Evolutionary conservation across 1,140 invertebrate genomes (phyloP), one percentile per base, ranked within the genome.

Genomic region (Pseudomyrmex gracilis): DNA sequence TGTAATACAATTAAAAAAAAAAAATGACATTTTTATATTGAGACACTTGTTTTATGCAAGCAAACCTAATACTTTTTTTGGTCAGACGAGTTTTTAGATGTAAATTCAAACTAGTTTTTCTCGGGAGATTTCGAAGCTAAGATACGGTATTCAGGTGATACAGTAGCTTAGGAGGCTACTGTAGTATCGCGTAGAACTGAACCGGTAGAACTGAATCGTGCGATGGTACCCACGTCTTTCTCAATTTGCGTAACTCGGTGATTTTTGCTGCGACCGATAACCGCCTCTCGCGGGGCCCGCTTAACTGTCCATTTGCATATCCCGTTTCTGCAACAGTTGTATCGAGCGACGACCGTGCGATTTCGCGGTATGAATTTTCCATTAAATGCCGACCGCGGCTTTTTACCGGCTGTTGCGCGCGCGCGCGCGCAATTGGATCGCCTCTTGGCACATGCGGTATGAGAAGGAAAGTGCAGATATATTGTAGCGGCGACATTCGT

Each of bases 231-330:
- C n/a, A 45, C n/a, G 49, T 67, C 17, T 20, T 58, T 80, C 47
- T 80, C 58, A 73, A 71, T 85, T 87, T 87, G 63, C 86, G 76
- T 87, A 88, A 88, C 53, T n/a, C 51, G 49, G 24, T 57, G 24
- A 61, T 80, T 84, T 67, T 87, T 87, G 20, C 63, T 13, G 20
- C 61, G 53, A 7, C 22, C 66, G 49, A 82, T 87, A 82, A 63
- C 76, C 82, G 51, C 73, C 83, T 82, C 53, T 24, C 13, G 66
- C 24, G 53, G 55, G 64, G 63, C 66, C 64, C 49, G 80, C 58
- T 85, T 87, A 89, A 89, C 86, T 87, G 87, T 89, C 83, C 73
- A 89, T 89, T 89, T 88, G 84, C 86, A 85, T 87, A 89, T 89
- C 87, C 87, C 87, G 87, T 88, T 88, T 73, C 86, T 67, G 86